These are phyloP conservation scores for Lottia gigantea DNA, from an alignment of 2,888 invertebrate genomes.

Conservation along the genomic window DNA sequence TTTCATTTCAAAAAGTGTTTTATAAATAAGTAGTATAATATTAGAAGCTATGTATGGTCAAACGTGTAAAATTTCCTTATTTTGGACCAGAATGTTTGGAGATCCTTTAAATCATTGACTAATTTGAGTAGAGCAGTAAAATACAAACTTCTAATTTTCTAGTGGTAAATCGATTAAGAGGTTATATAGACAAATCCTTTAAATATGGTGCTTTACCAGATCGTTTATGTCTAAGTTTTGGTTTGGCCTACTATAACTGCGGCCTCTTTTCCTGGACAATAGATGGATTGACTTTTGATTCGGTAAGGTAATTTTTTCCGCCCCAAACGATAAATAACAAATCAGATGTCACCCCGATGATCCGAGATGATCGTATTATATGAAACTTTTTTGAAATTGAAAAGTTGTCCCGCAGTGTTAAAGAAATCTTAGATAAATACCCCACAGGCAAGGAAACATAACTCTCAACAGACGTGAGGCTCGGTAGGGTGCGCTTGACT, in stretches of 20 bases:
- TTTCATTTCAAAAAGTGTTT: too few relatives aligned
- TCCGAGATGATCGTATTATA: background rate
- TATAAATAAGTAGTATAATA: too few relatives aligned
- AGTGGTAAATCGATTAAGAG: too few relatives aligned
- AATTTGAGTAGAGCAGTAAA: too few relatives aligned
- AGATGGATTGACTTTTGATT: constrained; percentile 1
- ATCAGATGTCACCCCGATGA: constrained; percentile 3
- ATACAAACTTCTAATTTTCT: too few relatives aligned
- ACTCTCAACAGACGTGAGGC: background rate
- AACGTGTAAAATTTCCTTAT: too few relatives aligned
- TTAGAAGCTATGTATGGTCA: too few relatives aligned
- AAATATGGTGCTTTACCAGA: too few relatives aligned
- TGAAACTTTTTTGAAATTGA: background rate
- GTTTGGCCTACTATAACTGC: background rate
- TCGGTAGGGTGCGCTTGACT: constrained; percentile 1
- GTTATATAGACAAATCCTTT: too few relatives aligned
- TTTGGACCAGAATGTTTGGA: too few relatives aligned
- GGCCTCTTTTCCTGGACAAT: background rate
- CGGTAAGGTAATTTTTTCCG: background rate
- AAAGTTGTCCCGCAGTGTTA: background rate
- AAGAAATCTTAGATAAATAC: background rate
- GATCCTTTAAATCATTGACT: too few relatives aligned
- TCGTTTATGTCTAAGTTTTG: too few relatives aligned
- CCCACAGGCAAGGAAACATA: background rate
- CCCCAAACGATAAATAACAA: constrained; percentile 7